These are phyloP conservation scores for Itoplectis maculator DNA, from an alignment of 2,888 invertebrate genomes.

Conservation along the genomic window DNA sequence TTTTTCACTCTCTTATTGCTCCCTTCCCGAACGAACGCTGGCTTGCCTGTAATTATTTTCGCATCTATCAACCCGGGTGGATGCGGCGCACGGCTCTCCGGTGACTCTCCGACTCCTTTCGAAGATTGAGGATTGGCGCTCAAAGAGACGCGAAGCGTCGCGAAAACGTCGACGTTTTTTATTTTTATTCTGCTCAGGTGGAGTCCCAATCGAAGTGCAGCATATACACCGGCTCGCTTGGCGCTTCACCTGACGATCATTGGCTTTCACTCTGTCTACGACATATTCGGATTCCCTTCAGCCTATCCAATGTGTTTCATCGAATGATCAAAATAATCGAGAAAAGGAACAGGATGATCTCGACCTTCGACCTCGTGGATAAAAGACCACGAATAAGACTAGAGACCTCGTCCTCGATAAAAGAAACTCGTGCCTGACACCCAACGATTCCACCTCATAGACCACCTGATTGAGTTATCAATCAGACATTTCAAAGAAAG, in stretches of 20 bases:
- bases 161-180: conserved; percentile 73
- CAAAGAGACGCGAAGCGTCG: conserved; percentile 64
- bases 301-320: conserved; percentile 51
- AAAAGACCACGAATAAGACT: conserved; percentile 23
- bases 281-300: conserved; percentile 49
- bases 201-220: background rate
- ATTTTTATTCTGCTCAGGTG: conserved; percentile 38
- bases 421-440: conserved; percentile 45
- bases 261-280: conserved; percentile 30
- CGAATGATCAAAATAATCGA: conserved; percentile 67
- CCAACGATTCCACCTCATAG: conserved; percentile 32
- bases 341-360: conserved; percentile 39
- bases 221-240: conserved; percentile 37
- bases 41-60: conserved; percentile 84
- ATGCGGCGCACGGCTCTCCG: conserved; percentile 70
- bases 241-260: conserved; percentile 39
- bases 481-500: conserved; percentile 1
- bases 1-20: conserved; percentile 63
- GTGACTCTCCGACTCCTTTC: conserved; percentile 69
- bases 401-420: conserved; percentile 41
- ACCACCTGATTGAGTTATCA: conserved; percentile 6
- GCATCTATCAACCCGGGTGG: conserved; percentile 82
- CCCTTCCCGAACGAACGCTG: conserved; percentile 72
- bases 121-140: conserved; percentile 81
- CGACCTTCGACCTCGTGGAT: conserved; percentile 30